phyloP scores from a whole-genome alignment of 1,140 invertebrate species.

The Drosophila orena region DNA sequence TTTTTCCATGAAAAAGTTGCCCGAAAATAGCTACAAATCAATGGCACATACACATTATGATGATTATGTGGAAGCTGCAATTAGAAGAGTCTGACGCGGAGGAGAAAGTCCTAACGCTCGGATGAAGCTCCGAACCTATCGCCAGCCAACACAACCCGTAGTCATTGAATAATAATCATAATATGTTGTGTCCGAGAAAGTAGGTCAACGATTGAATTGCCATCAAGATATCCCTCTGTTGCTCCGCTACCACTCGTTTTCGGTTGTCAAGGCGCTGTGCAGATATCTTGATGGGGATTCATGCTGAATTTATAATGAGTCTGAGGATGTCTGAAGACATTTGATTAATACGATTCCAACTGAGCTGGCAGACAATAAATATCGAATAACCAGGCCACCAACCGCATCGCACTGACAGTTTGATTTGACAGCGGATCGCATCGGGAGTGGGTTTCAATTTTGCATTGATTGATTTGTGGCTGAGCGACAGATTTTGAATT shows the following conservation, averaged over 20 bases:
- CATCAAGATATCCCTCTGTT: conserved; percentile 50
- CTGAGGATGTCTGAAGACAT: conserved; percentile 39
- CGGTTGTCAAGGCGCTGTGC: conserved; percentile 51
- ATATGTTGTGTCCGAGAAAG: conserved; percentile 47
- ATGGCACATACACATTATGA: conserved; percentile 31
- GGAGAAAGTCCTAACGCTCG: conserved; percentile 7
- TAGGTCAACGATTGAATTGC: conserved; percentile 74
- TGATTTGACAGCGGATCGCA: conserved; percentile 48
- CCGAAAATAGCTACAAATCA: conserved; percentile 53
- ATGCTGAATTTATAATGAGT: conserved; percentile 59
- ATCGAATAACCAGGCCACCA: conserved; percentile 36
- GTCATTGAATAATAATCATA: neutral
- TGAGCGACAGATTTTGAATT: conserved; percentile 45
- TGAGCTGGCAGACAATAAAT: conserved; percentile 52
- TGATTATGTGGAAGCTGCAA: conserved; percentile 45
- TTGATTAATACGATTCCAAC: conserved; percentile 55
- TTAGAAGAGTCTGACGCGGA: conserved; percentile 24
- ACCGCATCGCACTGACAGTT: conserved; percentile 46
- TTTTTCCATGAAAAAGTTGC: conserved; percentile 43
- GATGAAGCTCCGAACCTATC: conserved; percentile 17
- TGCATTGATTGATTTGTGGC: conserved; percentile 57
- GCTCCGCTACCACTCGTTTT: conserved; percentile 27
- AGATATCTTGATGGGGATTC: conserved; percentile 19
- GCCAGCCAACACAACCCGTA: conserved; percentile 10
- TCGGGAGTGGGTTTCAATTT: conserved; percentile 27